Evolutionary conservation across 2,888 invertebrate genomes (phyloP).

Genomic region (Dryomyza anilis): DNA sequence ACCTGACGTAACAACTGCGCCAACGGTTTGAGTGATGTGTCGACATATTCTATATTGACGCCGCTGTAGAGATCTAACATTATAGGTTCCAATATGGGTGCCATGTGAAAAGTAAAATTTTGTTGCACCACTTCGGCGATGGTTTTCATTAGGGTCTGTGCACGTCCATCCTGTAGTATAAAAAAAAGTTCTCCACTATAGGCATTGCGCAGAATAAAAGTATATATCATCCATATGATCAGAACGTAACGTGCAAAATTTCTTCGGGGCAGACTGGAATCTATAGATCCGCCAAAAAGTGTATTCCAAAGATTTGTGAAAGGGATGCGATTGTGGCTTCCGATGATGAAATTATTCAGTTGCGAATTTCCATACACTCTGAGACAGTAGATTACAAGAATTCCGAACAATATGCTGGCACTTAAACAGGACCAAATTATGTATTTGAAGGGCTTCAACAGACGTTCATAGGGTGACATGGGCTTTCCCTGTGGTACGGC

Average conservation of each 20-base stretch:
- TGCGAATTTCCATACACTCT: conserved; percentile 35
- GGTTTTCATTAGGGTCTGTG: conserved; percentile 35
- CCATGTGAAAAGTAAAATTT: conserved; percentile 41
- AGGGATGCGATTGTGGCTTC: conserved; percentile 43
- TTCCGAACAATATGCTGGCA: conserved; percentile 38
- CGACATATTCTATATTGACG: conserved; percentile 17
- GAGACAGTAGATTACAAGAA: conserved; percentile 39
- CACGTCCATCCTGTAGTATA: conserved; percentile 50
- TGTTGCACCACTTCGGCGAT: conserved; percentile 43
- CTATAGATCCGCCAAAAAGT: conserved; percentile 44
- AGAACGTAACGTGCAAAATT: conserved; percentile 55
- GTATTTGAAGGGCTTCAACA: conserved; percentile 48
- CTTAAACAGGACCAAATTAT: conserved; percentile 50
- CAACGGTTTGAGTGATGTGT: conserved; percentile 11
- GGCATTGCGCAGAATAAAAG: conserved; percentile 48
- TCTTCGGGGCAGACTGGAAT: conserved; percentile 40
- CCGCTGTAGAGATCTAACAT: conserved; percentile 24
- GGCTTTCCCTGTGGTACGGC: conserved; percentile 45
- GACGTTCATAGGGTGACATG: conserved; percentile 46
- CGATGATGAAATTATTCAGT: conserved; percentile 43
- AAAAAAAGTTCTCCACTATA: conserved; percentile 50
- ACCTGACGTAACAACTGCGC: conserved; percentile 15
- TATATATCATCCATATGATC: conserved; percentile 47
- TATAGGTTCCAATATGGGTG: conserved; percentile 35
- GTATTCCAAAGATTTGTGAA: conserved; percentile 44